These are phyloP conservation scores for Parus major DNA, from an alignment of 2,113 vertebrate species.

Conservation along the genomic window DNA sequence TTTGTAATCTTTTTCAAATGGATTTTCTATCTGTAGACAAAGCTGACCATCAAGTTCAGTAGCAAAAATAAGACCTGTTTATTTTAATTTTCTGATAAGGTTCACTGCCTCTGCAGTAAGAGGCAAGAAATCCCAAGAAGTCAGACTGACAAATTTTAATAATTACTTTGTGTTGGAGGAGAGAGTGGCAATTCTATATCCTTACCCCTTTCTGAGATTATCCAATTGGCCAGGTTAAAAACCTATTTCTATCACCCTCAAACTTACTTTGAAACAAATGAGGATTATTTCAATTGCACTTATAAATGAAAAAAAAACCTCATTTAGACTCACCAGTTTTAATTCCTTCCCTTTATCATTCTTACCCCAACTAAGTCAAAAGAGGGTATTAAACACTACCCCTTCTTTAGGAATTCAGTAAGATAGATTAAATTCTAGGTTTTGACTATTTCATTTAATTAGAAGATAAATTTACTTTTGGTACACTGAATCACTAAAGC, in stretches of 20 bases:
- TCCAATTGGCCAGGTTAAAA: neutral
- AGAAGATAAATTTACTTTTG: neutral
- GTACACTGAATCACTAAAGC: neutral
- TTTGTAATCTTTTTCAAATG: neutral
- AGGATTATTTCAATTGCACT: neutral
- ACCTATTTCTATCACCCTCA: neutral
- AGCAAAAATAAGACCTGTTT: neutral
- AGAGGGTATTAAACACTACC: neutral
- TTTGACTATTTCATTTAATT: conserved; percentile 2
- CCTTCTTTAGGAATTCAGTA: neutral
- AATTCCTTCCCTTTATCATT: neutral
- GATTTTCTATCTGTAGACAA: neutral
- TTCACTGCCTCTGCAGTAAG: neutral
- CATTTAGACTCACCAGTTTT: neutral
- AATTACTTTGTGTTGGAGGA: neutral
- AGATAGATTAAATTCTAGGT: neutral
- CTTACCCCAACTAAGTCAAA: neutral
- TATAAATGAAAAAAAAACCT: neutral
- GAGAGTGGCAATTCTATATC: neutral
- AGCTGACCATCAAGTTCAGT: neutral
- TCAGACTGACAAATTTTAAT: neutral
- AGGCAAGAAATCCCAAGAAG: neutral
- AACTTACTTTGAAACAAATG: neutral
- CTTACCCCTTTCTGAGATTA: neutral
- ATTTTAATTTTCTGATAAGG: neutral